Base-by-base conservation (phyloP, 2,113 vertebrate genomes). In the Ceyx melanurus region DNA sequence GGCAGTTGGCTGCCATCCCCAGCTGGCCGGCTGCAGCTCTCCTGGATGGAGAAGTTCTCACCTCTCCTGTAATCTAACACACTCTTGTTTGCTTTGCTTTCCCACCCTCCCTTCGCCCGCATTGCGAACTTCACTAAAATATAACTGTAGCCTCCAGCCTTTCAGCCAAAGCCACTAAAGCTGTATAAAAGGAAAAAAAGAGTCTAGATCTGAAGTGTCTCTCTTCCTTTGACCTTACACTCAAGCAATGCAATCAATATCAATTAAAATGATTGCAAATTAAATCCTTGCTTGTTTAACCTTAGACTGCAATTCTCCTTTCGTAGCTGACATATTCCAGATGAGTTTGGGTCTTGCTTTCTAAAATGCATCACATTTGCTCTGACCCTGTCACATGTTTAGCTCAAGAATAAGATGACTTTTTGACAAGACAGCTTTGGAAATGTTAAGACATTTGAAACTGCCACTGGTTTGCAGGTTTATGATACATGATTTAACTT, bases 201-300 rank as follows among this genome's bases (percentile, higher is more conserved):
- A 37, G 19, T 11, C 61, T 28, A 43, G 60, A 71, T 66, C 43
- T 74, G 56, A 78, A 88, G 67, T 46, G 54, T 61, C 89, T 82
- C 82, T 71, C 50, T 80, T 57, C 28, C 62, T 88, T 60, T 87
- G 91, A 91, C 91, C 90, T 56, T 46, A 62, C 53, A 71, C 70
- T 65, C 83, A 93, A 90, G 92, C 75, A 88, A 77, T 0, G 4
- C 65, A 89, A 94, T 96, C 94, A 82, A 91, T 96, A 95, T 57
- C 94, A 96, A 94, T 96, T 97, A 96, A 85, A 94, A 94, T 60
- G 72, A 95, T 68, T 91, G 91, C 93, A 94, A 94, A 89, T 74
- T 10, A 96, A 94, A 91, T 91, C 75, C 62, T 93, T 94, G 91
- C 86, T 95, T 94, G 91, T 92, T 93, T 93, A 97, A 96, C 91